These are phyloP conservation scores for Carlito syrichta DNA, from an alignment of 2,113 vertebrate genomes.

Conservation along the genomic window DNA sequence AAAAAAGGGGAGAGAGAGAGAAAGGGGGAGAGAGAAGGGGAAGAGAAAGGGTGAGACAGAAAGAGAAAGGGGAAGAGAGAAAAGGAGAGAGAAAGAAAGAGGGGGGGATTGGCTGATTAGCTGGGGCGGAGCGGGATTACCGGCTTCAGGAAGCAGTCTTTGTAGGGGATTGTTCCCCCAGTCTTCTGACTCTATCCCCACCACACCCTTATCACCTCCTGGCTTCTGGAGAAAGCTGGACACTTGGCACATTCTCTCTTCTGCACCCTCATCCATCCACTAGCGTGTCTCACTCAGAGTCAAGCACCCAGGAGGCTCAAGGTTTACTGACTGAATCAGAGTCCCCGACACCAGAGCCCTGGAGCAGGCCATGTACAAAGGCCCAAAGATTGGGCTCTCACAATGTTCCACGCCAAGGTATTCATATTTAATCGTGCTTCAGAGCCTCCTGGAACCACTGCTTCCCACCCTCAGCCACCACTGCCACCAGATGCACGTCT, in stretches of 20 bases:
- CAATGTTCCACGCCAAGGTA: not conserved
- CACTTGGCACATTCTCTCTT: not conserved
- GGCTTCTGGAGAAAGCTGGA: not conserved
- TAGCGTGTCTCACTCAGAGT: not conserved
- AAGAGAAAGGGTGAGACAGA: too few species aligned
- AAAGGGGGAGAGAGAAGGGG: too few species aligned
- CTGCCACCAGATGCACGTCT: constrained; percentile 20
- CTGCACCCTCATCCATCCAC: not conserved
- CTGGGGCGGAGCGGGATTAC: not conserved
- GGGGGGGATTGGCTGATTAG: too few species aligned
- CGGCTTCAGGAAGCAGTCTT: not conserved
- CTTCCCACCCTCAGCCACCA: constrained; percentile 45
- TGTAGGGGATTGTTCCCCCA: not conserved
- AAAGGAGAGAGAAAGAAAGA: not conserved
- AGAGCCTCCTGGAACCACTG: not conserved
- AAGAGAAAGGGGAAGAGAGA: fast-evolving
- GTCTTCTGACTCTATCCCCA: not conserved
- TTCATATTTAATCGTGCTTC: not conserved
- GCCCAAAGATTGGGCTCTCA: fast-evolving
- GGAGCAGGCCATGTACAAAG: not conserved
- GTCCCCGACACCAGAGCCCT: not conserved
- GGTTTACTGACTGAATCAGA: not conserved
- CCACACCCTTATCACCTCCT: not conserved
- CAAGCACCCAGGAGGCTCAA: not conserved
- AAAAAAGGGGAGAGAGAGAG: not conserved